A percentile compares a stretch with the other conserved stretches of the same genome.
These are phyloP conservation scores for Nebria salina DNA, from an alignment of 2,888 invertebrate genomes.

Conservation along the genomic window DNA sequence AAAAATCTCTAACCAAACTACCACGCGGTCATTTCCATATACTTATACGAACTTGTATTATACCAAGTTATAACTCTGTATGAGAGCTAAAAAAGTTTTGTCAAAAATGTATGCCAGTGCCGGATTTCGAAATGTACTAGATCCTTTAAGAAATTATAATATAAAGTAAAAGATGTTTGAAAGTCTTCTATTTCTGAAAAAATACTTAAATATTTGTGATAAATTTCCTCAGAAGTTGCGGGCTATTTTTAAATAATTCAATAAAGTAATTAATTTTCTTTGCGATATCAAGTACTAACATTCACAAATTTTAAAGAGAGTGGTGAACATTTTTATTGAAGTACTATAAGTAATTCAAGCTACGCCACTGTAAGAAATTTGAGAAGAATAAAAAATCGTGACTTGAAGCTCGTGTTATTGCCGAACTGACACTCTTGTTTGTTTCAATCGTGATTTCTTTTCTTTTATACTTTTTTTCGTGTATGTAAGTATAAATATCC, in stretches of 20 bases:
- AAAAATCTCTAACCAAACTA: not conserved
- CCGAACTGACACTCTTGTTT: slow-evolving; percentile 7
- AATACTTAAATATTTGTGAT: too few relatives aligned
- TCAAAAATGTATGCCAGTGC: not conserved
- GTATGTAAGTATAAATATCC: not conserved
- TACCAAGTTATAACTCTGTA: not conserved
- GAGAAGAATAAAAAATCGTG: not conserved
- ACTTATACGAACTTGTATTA: not conserved
- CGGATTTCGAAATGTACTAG: not conserved
- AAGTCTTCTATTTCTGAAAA: too few relatives aligned
- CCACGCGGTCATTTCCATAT: not conserved
- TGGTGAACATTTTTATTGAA: not conserved
- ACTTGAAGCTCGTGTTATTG: not conserved
- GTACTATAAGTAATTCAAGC: not conserved
- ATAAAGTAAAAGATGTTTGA: too few relatives aligned
- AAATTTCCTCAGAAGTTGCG: too few relatives aligned
- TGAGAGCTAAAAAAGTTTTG: not conserved
- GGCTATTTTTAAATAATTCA: too few relatives aligned
- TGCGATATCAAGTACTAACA: too few relatives aligned
- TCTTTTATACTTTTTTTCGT: not conserved
- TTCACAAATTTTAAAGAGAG: not conserved
- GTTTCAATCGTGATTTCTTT: slow-evolving; percentile 9
- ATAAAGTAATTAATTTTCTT: too few relatives aligned
- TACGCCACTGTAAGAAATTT: not conserved
- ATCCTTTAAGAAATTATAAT: too few relatives aligned